phyloP scores from a whole-genome alignment of 1,140 invertebrate genomes.

The Drosophila ficusphila region DNA sequence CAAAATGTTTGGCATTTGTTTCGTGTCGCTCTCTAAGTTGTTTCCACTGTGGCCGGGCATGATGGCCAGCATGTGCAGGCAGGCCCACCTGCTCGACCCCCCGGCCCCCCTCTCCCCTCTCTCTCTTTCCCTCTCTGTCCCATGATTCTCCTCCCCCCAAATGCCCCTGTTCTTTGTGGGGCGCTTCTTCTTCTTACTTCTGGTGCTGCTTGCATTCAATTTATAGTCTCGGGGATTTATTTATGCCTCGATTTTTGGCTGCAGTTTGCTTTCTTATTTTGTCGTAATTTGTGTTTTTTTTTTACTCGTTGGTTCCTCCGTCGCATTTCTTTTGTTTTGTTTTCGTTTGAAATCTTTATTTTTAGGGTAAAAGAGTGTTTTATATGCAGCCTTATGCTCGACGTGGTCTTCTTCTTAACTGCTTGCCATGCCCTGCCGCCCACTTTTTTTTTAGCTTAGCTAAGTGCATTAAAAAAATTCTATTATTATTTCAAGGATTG shows the following conservation, averaged over 20 bases:
- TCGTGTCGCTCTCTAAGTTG: background rate
- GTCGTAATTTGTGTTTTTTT: slow-evolving; percentile 7
- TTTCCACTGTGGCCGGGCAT: slow-evolving; percentile 13
- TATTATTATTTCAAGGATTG: too few species aligned
- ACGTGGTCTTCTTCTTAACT: slow-evolving; percentile 28
- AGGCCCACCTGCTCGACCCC: slow-evolving; percentile 43
- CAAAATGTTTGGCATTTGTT: background rate
- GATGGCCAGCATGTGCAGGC: slow-evolving; percentile 39
- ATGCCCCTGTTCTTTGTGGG: slow-evolving; percentile 5
- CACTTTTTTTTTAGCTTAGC: background rate
- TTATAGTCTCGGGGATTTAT: slow-evolving; percentile 47
- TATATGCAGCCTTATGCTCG: slow-evolving; percentile 19
- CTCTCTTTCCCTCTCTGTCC: background rate
- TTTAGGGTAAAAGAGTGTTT: slow-evolving; percentile 36
- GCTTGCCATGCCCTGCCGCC: slow-evolving; percentile 27
- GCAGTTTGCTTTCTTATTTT: slow-evolving; percentile 33
- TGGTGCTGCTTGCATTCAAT: slow-evolving; percentile 39
- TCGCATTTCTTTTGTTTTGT: slow-evolving; percentile 36
- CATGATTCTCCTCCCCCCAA: background rate
- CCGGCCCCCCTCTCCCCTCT: background rate
- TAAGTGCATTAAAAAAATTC: background rate
- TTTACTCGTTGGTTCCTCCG: slow-evolving; percentile 10
- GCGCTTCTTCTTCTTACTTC: slow-evolving; percentile 11
- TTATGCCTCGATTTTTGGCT: slow-evolving; percentile 44
- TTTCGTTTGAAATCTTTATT: slow-evolving; percentile 43